Percentiles rank a stretch among this genome's conserved stretches.
These are phyloP conservation scores for Phaethornis superciliosus DNA, from an alignment of 2,113 vertebrate species.

Conservation along the genomic window DNA sequence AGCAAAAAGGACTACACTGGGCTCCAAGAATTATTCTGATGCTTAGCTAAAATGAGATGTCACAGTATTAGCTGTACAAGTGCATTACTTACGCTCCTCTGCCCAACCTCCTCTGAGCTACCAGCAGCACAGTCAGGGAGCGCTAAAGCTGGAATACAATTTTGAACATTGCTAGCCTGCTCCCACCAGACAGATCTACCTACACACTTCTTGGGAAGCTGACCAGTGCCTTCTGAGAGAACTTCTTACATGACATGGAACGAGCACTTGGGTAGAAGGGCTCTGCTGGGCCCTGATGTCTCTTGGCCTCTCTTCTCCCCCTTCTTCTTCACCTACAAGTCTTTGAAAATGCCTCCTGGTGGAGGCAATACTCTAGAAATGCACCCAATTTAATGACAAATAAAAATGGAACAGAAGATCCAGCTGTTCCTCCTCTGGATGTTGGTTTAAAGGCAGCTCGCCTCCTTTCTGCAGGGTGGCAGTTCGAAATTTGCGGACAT, in stretches of 20 bases:
- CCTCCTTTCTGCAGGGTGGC: slow-evolving; percentile 58
- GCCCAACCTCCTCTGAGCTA: slow-evolving; percentile 53
- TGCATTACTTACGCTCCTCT: slow-evolving; percentile 42
- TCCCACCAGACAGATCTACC: slow-evolving; percentile 33
- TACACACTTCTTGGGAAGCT: slow-evolving; percentile 20
- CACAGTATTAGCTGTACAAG: slow-evolving; percentile 76
- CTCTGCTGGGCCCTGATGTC: slow-evolving; percentile 43
- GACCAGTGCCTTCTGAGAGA: slow-evolving; percentile 38
- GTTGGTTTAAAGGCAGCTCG: slow-evolving; percentile 60
- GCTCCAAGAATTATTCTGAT: slow-evolving; percentile 55
- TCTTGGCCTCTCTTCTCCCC: slow-evolving; percentile 53
- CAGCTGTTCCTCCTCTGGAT: slow-evolving; percentile 62
- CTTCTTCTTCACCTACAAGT: slow-evolving; percentile 28
- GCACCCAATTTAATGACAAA: slow-evolving; percentile 63
- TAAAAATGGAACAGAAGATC: slow-evolving; percentile 62
- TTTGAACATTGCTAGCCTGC: slow-evolving; percentile 40
- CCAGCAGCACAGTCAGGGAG: slow-evolving; percentile 44
- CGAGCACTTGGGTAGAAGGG: slow-evolving; percentile 59
- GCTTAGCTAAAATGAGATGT: slow-evolving; percentile 73
- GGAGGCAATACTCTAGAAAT: slow-evolving; percentile 60
- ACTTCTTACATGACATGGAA: slow-evolving; percentile 49
- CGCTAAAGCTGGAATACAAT: slow-evolving; percentile 9
- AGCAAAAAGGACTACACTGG: slow-evolving; percentile 54
- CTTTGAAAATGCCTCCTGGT: slow-evolving; percentile 33
- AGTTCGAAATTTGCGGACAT: slow-evolving; percentile 54